Conservation (phyloP, 1,140 invertebrate species). For the Drosophila mauritiana region DNA sequence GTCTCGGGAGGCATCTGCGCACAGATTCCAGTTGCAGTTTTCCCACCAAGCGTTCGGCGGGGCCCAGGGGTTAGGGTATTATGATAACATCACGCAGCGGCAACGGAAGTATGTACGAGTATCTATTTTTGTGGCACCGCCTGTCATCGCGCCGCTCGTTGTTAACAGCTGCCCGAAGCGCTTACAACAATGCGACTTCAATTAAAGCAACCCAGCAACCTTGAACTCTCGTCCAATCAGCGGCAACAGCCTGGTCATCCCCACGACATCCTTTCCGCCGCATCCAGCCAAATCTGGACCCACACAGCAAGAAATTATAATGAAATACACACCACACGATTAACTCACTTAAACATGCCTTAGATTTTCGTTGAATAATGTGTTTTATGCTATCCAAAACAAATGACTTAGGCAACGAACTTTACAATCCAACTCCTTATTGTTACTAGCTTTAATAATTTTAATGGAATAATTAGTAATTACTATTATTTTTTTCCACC, state of each 20-base stretch:
- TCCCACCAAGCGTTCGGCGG: constrained; percentile 5
- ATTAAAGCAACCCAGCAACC: constrained; percentile 70
- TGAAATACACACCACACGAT: neutral
- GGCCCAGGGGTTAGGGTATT: constrained; percentile 39
- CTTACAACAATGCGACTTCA: constrained; percentile 79
- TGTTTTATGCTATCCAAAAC: neutral
- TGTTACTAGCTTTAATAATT: neutral
- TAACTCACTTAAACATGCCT: neutral
- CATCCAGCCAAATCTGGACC: constrained; percentile 5
- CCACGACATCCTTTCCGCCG: constrained; percentile 40
- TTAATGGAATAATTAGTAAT: too few species aligned
- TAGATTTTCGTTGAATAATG: neutral
- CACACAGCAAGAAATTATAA: constrained; percentile 1
- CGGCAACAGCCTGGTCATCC: constrained; percentile 54
- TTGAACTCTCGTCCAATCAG: constrained; percentile 76
- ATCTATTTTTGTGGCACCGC: constrained; percentile 77
- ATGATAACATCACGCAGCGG: constrained; percentile 54
- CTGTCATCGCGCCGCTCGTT: constrained; percentile 68
- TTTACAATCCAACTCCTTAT: neutral
- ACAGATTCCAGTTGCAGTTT: constrained; percentile 33
- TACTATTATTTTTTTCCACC: too few species aligned
- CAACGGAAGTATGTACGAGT: constrained; percentile 42
- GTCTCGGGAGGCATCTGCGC: constrained; percentile 1
- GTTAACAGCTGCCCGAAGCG: constrained; percentile 60
- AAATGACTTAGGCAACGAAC: constrained; percentile 20